A percentile compares a stretch with the other conserved stretches of the same genome.
Conservation (phyloP, 2,888 invertebrate species). For the Sepioteuthis lessoniana region DNA sequence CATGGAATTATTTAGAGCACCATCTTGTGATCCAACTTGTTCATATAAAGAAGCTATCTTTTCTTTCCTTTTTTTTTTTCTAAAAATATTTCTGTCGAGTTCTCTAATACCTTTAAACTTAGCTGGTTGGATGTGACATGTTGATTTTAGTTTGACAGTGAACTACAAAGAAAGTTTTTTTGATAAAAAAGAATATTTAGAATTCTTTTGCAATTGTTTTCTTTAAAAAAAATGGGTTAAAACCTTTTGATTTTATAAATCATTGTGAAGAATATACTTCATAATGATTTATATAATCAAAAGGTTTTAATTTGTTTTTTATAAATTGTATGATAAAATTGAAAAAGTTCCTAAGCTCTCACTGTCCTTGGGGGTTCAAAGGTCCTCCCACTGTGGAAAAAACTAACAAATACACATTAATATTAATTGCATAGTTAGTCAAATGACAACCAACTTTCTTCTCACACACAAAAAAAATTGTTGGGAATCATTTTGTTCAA, state of each 20-base stretch:
- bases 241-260: too few relatives aligned
- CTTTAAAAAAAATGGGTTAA: too few relatives aligned
- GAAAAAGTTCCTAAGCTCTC: too few relatives aligned
- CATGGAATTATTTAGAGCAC: neutral
- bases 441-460: too few relatives aligned
- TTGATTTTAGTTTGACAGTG: neutral
- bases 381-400: too few relatives aligned
- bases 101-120: neutral
- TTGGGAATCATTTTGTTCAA: too few relatives aligned
- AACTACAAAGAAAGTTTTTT: neutral
- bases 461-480: too few relatives aligned
- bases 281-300: neutral
- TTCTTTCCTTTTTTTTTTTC: neutral
- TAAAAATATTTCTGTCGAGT: neutral
- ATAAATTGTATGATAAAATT: too few relatives aligned
- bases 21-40: neutral
- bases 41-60: neutral
- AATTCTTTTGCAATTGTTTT: neutral
- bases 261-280: neutral
- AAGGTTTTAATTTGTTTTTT: too few relatives aligned
- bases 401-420: too few relatives aligned
- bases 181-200: neutral
- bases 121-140: neutral
- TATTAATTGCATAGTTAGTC: too few relatives aligned
- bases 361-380: too few relatives aligned